Evolutionary conservation across 1,140 invertebrate genomes (phyloP).

Genomic region (Drosophila sp.): DNA sequence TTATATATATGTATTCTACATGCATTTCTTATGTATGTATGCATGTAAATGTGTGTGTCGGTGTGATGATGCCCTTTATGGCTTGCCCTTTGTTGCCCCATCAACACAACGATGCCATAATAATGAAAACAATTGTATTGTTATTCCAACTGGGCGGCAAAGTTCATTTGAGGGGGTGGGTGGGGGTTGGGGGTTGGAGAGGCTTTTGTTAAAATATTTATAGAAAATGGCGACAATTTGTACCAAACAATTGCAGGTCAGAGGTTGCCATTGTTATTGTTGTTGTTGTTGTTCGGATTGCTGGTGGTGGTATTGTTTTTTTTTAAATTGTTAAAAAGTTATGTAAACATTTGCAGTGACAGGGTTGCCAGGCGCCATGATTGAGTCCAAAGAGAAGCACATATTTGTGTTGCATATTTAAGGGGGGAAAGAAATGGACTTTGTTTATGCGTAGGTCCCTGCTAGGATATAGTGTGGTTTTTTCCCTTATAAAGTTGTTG

Average conservation of each 20-base stretch:
- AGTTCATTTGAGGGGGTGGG: constrained; percentile 21
- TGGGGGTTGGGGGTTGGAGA: neutral
- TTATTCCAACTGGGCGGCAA: constrained; percentile 34
- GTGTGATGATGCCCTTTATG: constrained; percentile 34
- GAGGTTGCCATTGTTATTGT: neutral
- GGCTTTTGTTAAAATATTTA: constrained; percentile 67
- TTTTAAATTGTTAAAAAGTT: constrained; percentile 14
- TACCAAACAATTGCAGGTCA: constrained; percentile 57
- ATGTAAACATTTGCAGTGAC: constrained; percentile 17
- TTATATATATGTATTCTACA: neutral
- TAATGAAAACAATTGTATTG: constrained; percentile 44
- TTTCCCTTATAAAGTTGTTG: constrained; percentile 13
- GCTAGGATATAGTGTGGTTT: neutral
- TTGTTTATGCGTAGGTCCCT: constrained; percentile 36
- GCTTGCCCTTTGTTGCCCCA: constrained; percentile 29
- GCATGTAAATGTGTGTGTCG: constrained; percentile 43
- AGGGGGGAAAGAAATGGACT: constrained; percentile 54
- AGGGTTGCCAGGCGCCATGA: constrained; percentile 7
- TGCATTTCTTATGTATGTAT: constrained; percentile 11
- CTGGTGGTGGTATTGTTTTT: neutral
- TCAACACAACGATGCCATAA: constrained; percentile 57
- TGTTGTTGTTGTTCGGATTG: neutral
- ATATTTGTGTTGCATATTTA: constrained; percentile 63
- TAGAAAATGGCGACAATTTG: constrained; percentile 66
- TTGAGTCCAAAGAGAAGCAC: neutral